phyloP scores from a whole-genome alignment of 1,140 invertebrate species.

The Habropoda laboriosa region DNA sequence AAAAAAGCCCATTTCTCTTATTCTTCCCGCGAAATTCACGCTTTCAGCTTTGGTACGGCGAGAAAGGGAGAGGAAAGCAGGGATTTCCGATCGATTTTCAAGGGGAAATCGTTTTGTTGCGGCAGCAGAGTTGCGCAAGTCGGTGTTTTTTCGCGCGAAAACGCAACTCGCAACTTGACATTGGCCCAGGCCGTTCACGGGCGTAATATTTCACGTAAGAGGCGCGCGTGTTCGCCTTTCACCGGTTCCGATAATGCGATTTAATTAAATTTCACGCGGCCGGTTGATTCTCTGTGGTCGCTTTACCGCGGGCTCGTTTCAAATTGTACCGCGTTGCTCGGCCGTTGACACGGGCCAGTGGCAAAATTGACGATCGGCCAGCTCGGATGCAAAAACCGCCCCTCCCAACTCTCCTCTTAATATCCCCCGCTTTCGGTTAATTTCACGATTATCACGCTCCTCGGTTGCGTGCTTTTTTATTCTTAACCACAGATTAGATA shows the following conservation, averaged over 20 bases:
- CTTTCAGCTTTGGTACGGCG: too few relatives aligned
- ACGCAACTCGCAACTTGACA: not conserved
- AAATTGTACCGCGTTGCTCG: not conserved
- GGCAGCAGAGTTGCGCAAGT: not conserved
- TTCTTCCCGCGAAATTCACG: too few relatives aligned
- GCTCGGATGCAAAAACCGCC: too few relatives aligned
- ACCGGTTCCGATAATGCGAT: constrained; percentile 3
- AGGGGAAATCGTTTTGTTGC: not conserved
- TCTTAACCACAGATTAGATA: constrained; percentile 33
- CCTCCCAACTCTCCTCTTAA: not conserved
- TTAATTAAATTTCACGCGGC: constrained; percentile 20
- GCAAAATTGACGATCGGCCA: not conserved
- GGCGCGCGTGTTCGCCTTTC: constrained; percentile 1
- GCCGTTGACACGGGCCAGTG: constrained; percentile 14
- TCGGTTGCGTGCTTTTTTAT: not conserved
- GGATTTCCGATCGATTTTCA: not conserved
- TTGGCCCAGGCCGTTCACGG: not conserved
- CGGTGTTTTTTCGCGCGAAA: not conserved
- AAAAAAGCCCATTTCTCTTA: too few relatives aligned
- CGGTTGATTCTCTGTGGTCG: not conserved
- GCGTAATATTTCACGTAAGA: constrained; percentile 29
- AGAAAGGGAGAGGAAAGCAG: too few relatives aligned
- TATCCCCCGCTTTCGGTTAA: too few relatives aligned
- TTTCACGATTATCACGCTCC: not conserved
- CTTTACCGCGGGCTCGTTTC: not conserved